Evolutionary conservation across 37 sponge, comb jelly and placozoan species (phyloP).

Genomic region (Ianthella basta): DNA sequence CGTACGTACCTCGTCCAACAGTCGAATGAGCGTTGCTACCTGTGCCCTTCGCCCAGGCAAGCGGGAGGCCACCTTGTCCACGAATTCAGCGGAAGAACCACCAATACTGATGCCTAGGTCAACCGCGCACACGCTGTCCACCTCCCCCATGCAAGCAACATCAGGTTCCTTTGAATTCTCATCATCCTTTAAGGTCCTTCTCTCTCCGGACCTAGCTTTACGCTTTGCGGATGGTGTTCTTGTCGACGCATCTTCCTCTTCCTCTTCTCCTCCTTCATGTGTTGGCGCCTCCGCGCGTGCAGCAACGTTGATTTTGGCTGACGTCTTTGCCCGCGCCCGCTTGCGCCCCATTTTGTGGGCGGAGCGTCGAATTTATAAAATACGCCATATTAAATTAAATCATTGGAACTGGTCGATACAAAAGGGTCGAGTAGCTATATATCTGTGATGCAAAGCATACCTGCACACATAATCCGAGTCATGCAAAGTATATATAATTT

Average conservation of each 20-base stretch:
- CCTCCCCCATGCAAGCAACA: no score
- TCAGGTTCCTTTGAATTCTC: no score
- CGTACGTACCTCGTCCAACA: neutral
- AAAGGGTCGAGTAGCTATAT: no score
- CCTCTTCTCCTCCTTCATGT: neutral
- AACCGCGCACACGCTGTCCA: no score
- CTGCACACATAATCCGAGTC: no score
- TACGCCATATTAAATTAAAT: no score
- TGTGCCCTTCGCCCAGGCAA: neutral
- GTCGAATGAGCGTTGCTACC: neutral
- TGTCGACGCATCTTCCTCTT: neutral
- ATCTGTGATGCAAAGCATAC: no score
- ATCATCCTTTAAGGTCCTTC: no score
- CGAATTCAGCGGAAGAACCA: neutral
- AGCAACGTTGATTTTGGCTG: neutral
- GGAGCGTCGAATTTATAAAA: neutral
- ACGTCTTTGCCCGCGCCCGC: neutral
- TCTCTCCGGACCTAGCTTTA: neutral
- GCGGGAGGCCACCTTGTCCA: neutral
- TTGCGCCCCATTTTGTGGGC: conserved; percentile 22
- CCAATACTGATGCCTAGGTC: no score
- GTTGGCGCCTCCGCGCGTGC: neutral
- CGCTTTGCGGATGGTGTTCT: conserved; percentile 18
- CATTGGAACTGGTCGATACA: no score
- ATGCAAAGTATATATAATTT: no score